phyloP scores from a whole-genome alignment of 2,888 invertebrate species.

The Tachina fera region DNA sequence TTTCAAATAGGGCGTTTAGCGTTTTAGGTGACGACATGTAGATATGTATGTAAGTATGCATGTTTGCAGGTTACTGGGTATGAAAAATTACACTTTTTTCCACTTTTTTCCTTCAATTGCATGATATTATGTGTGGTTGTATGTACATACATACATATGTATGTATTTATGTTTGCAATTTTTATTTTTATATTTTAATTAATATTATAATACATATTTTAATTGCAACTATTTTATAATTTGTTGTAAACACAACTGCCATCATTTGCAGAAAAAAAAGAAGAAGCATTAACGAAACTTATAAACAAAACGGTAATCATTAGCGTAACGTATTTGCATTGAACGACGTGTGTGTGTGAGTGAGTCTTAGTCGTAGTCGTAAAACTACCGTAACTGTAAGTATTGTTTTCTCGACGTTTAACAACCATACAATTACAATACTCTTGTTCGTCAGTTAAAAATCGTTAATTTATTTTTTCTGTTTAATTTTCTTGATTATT shows the following conservation, averaged over 20 bases:
- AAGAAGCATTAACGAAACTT: slow-evolving; percentile 29
- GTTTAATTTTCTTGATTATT: slow-evolving; percentile 33
- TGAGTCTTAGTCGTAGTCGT: slow-evolving; percentile 11
- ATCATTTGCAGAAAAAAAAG: background rate
- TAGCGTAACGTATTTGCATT: slow-evolving; percentile 38
- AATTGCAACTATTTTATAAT: slow-evolving; percentile 49
- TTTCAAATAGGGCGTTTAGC: too few species aligned
- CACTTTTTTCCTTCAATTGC: background rate
- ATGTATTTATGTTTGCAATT: background rate
- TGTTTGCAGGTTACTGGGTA: background rate
- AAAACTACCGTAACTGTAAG: slow-evolving; percentile 49
- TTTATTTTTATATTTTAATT: background rate
- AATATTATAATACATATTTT: slow-evolving; percentile 5
- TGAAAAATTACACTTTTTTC: background rate
- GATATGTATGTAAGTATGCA: background rate
- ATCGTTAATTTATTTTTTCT: slow-evolving; percentile 17
- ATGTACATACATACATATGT: background rate
- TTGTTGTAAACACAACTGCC: slow-evolving; percentile 15
- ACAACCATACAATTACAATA: slow-evolving; percentile 27
- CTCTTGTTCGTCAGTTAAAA: slow-evolving; percentile 13
- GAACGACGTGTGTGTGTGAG: background rate
- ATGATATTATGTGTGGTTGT: background rate
- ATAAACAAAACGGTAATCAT: slow-evolving; percentile 59
- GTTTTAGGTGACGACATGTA: background rate
- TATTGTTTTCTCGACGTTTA: slow-evolving; percentile 34